phyloP scores from a whole-genome alignment of 1,140 invertebrate species.

The Drosophila bocki region DNA sequence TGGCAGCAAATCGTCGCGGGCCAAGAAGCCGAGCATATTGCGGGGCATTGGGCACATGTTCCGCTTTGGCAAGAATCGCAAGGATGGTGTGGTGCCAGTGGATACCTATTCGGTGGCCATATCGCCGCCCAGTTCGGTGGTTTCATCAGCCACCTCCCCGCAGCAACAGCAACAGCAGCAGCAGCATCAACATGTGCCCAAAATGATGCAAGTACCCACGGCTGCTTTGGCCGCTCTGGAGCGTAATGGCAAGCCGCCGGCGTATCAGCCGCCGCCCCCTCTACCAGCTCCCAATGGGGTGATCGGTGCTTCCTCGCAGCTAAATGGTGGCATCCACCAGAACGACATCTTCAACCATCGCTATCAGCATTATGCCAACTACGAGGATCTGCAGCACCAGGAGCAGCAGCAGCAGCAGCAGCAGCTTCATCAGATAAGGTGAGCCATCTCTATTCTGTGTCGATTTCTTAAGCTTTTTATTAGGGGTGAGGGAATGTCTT shows the following conservation, averaged over 20 bases:
- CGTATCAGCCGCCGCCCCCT: conserved; percentile 81
- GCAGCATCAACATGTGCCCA: conserved; percentile 29
- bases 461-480: neutral
- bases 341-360: conserved; percentile 85
- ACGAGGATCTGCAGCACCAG: conserved; percentile 91
- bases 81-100: conserved; percentile 87
- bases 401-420: conserved; percentile 44
- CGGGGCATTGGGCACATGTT: conserved; percentile 94
- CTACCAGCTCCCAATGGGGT: conserved; percentile 72
- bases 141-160: conserved; percentile 14
- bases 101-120: conserved; percentile 75
- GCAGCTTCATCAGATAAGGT: conserved; percentile 87
- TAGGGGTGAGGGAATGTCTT: conserved; percentile 11
- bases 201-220: conserved; percentile 61
- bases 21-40: conserved; percentile 90
- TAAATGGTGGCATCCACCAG: conserved; percentile 80
- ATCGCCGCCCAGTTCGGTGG: conserved; percentile 54
- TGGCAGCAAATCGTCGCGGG: conserved; percentile 86
- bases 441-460: conserved; percentile 20
- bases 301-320: conserved; percentile 12
- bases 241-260: conserved; percentile 77
- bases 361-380: conserved; percentile 93
- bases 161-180: conserved; percentile 55
- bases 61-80: conserved; percentile 92
- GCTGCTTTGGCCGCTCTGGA: conserved; percentile 77